phyloP scores from a whole-genome alignment of 2,888 invertebrate species.

The Thymelicus sylvestris region DNA sequence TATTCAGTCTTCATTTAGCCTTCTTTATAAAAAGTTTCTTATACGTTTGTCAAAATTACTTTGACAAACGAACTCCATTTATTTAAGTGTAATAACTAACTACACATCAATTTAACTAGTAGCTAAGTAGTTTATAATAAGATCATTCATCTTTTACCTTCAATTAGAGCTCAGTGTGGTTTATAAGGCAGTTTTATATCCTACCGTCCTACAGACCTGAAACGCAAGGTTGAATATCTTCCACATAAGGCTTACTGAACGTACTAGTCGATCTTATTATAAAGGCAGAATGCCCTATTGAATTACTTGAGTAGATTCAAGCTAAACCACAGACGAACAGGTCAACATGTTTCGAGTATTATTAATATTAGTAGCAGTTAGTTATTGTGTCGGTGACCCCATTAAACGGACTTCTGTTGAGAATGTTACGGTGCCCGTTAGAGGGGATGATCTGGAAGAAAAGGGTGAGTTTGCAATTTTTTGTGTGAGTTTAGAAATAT shows the following conservation, averaged over 20 bases:
- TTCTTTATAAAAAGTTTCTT: no score
- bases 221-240: slow-evolving; percentile 52
- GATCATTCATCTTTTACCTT: slow-evolving; percentile 36
- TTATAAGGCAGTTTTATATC: slow-evolving; percentile 31
- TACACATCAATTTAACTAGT: background rate
- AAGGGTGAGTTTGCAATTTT: slow-evolving; percentile 43
- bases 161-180: slow-evolving; percentile 22
- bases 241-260: slow-evolving; percentile 64
- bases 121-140: background rate
- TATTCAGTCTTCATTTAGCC: no score
- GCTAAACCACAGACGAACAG: slow-evolving; percentile 44
- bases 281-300: slow-evolving; percentile 60
- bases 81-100: no score
- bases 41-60: no score
- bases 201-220: slow-evolving; percentile 51
- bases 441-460: slow-evolving; percentile 49
- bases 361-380: slow-evolving; percentile 54
- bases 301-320: slow-evolving; percentile 57
- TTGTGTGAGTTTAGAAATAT: no score
- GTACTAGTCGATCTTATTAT: slow-evolving; percentile 63
- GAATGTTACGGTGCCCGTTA: slow-evolving; percentile 48
- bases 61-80: no score
- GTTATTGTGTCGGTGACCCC: slow-evolving; percentile 50
- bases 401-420: slow-evolving; percentile 53
- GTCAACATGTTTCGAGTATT: slow-evolving; percentile 52